Base-by-base conservation (phyloP, 2,113 vertebrate genomes). In the Coracopsis vasa region DNA sequence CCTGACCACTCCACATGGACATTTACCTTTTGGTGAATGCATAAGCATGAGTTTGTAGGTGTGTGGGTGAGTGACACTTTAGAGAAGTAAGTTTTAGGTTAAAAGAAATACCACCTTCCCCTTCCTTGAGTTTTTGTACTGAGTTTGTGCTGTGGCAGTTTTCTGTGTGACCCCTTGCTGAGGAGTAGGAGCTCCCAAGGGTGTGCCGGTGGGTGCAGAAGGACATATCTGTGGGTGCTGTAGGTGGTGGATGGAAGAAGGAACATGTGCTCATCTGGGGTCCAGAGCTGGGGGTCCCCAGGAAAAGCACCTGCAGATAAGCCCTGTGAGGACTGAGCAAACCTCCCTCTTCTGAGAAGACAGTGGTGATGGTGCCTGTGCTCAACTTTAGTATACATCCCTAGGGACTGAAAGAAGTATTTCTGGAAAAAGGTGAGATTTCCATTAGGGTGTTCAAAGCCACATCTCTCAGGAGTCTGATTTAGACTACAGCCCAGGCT, bases 131-230 rank as follows among this genome's bases (percentile, higher is more conserved):
- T 7, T 78, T 83, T 61, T 58, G 8, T 73, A 16, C 15, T 0
- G 7, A 45, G 33, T 53, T 89, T 81, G 29, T 56, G 29, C 56
- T 1, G 4, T 7, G 2, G 16, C 33, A 19, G 60, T 67, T 67
- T 35, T 42, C n/a, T 48, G 12, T 10, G 16, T 56, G 20, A 48
- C 31, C 7, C 31, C 24, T 47, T 54, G 62, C 20, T 80, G 83
- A 66, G 60, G 37, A 75, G 47, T 20, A 64, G 62, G 56, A 90
- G 15, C 39, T 79, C 71, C n/a, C 33, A 1, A 6, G 0, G 0
- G 8, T 58, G 51, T 11, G 3, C 37, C 0, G 0, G 10, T 2
- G 7, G 21, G 24, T 48, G n/a, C 2, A 4, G 64, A 39, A 60
- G 53, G 28, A 29, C 9, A 0, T 39, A 31, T 80, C 69, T 92